Evolutionary conservation across 2,888 invertebrate genomes (phyloP), one percentile per base, ranked within the genome.

Genomic region (Conchocele bisecta): DNA sequence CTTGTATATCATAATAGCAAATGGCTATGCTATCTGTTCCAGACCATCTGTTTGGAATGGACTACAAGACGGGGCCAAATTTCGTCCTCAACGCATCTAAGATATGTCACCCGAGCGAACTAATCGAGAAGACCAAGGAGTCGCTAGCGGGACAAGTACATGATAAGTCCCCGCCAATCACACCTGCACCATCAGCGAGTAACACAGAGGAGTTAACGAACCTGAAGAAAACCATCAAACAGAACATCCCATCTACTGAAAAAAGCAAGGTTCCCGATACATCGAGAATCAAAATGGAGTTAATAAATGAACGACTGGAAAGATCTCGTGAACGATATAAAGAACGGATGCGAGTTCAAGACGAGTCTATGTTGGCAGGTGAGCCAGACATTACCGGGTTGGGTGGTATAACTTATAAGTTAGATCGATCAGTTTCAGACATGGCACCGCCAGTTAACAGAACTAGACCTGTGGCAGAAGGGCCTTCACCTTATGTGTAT

Each of bases 221-320:
- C 15, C 59, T 35, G 42, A 68, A 58, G 20, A 69, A 66, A 39
- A 17, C 58, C 41, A 35, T 57, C 17, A 63, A 64, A 51, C 50
- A 72, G 48, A 66, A 65, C 53, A 42, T 68, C 39, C 48, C 69
- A 6, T 59, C 61, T 20, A 44, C 56, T 41, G 56, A 63, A 50
- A 13, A 59, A 24, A 42, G 71, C 59, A 48, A 69, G 61, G 65
- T n/a, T n/a, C 64, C 69, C 11, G 71, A 68, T 13, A 26, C 58
- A 4, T 42, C 74, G n/a, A 69, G 61, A 26, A 77, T 69, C 28
- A 75, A 75, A 46, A 81, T 83, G 83, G 81, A 79, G 22, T 20
- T 75, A 1, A 81, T 83, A 17, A 75, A 75, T 24, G 63, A 71
- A 29, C 81, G 76, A 46, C 51, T 83, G 11, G 83, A 83, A 35